Evolutionary conservation across 2,888 invertebrate genomes (phyloP).

Genomic region (Oxycera nigricornis): DNA sequence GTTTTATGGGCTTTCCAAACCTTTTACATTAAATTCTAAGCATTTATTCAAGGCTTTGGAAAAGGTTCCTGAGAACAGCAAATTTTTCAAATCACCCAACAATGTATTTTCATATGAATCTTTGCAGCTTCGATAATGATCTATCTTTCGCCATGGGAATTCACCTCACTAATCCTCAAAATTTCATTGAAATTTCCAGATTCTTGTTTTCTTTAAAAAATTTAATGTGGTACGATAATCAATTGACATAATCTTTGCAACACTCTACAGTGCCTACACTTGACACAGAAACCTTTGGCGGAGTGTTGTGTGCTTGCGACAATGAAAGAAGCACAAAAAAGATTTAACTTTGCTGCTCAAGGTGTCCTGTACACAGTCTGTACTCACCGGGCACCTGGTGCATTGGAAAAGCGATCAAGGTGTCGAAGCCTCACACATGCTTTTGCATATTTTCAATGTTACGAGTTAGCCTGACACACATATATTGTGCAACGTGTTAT

Average conservation of each 20-base stretch:
- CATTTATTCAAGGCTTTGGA: no score
- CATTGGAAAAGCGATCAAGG: conserved; percentile 12
- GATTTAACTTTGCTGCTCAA: neutral
- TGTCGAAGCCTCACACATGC: conserved; percentile 23
- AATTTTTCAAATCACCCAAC: no score
- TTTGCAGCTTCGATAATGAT: no score
- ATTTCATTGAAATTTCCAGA: no score
- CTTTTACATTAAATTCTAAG: no score
- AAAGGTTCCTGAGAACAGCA: no score
- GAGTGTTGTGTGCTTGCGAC: neutral
- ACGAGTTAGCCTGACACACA: neutral
- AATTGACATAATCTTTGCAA: no score
- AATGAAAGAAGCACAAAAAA: neutral
- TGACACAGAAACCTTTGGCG: conserved; percentile 25
- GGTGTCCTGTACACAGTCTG: conserved; percentile 11
- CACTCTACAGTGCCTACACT: neutral
- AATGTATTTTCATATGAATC: no score
- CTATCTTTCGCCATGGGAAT: no score
- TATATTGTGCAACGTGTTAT: neutral
- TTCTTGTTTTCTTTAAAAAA: no score
- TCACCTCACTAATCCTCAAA: no score
- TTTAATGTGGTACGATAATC: neutral
- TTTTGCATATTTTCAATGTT: neutral
- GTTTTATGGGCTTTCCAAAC: no score
- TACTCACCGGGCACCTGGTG: neutral